Evolutionary conservation across 1,140 invertebrate species (phyloP).

Genomic region (Conopomorpha cramerella): DNA sequence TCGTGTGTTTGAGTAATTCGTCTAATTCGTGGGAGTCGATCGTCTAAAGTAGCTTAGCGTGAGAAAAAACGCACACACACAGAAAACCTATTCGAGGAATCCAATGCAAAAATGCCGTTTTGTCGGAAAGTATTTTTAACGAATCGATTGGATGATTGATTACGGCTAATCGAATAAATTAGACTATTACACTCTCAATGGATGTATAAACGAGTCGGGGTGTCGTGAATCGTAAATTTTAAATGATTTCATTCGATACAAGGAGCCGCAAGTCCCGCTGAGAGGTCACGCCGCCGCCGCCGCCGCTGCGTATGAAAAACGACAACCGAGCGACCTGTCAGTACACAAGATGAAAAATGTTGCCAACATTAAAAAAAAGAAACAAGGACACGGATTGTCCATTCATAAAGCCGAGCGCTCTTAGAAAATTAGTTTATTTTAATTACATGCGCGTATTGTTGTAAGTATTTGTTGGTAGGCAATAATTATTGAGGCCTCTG

Average conservation of each 20-base stretch:
- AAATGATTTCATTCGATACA: conserved; percentile 47
- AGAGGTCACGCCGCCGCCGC: conserved; percentile 44
- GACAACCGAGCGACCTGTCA: conserved; percentile 44
- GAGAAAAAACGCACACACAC: conserved; percentile 38
- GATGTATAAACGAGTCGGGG: too few species aligned
- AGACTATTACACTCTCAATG: too few species aligned
- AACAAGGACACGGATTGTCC: conserved; percentile 17
- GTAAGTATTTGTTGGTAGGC: too few species aligned
- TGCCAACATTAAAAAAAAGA: conserved; percentile 34
- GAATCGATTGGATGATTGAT: too few species aligned
- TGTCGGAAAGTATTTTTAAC: conserved; percentile 9
- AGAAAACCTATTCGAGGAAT: too few species aligned
- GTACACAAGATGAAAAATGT: conserved; percentile 48
- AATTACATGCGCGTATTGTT: conserved; percentile 50
- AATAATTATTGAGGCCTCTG: conserved; percentile 37
- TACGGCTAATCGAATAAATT: too few species aligned
- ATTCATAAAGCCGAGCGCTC: conserved; percentile 44
- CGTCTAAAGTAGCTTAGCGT: conserved; percentile 19
- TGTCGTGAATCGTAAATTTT: conserved; percentile 46
- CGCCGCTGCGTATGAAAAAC: conserved; percentile 44
- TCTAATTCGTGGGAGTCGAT: conserved; percentile 42
- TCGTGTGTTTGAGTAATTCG: conserved; percentile 2
- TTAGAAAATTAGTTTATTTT: conserved; percentile 60
- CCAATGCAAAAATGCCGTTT: conserved; percentile 8
- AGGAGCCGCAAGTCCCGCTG: conserved; percentile 44